These are phyloP conservation scores for Microctenopoma stevenorrisi DNA, from an alignment of 2,797 vertebrate species.

Conservation along the genomic window DNA sequence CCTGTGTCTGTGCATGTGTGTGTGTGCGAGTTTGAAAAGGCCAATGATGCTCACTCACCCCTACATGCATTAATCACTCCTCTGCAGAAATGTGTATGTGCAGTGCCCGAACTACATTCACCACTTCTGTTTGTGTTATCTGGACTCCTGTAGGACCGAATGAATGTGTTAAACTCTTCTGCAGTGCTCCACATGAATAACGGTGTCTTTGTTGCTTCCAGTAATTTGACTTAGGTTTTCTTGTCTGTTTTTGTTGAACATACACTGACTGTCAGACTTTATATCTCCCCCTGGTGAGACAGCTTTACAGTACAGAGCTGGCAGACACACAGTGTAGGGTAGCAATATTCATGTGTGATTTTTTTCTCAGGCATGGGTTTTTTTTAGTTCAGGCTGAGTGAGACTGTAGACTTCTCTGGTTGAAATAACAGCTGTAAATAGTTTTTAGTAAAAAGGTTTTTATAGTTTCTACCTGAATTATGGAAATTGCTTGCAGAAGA, in stretches of 20 bases:
- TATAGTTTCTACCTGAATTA: too few species aligned
- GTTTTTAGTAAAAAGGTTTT: too few species aligned
- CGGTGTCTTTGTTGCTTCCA: conserved; percentile 20
- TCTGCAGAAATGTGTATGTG: conserved; percentile 14
- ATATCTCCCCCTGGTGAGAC: not conserved
- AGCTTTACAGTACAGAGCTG: not conserved
- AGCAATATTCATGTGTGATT: too few species aligned
- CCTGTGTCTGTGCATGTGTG: not conserved
- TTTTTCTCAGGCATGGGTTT: too few species aligned
- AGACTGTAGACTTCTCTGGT: too few species aligned
- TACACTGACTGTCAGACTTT: not conserved
- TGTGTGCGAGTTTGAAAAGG: conserved; percentile 23
- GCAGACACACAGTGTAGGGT: not conserved
- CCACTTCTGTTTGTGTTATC: conserved; percentile 35
- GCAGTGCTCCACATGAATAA: not conserved
- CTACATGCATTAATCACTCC: conserved; percentile 40
- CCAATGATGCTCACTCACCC: conserved; percentile 31
- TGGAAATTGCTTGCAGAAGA: too few species aligned
- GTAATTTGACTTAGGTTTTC: conserved; percentile 13
- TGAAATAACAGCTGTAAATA: too few species aligned
- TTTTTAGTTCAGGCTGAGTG: too few species aligned
- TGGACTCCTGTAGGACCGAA: conserved; percentile 24
- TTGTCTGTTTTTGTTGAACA: not conserved
- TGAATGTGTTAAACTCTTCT: conserved; percentile 17
- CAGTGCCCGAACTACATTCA: conserved; percentile 19